Percentiles rank a stretch among this genome's conserved stretches.
Evolutionary conservation across 2,888 invertebrate genomes (phyloP).

Genomic region (Panorpa germanica): DNA sequence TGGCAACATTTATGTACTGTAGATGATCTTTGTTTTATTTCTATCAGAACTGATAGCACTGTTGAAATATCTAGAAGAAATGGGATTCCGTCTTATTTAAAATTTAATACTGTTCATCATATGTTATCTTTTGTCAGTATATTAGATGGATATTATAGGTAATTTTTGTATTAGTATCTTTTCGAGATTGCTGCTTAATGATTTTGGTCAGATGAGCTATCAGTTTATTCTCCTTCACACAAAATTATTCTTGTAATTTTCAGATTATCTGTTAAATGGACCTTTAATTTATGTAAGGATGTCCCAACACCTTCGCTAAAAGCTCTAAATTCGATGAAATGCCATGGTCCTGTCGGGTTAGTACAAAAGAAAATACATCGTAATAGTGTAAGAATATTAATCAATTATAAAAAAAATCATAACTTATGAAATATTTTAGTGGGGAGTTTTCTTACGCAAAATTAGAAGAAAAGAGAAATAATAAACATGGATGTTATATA

Average conservation of each 20-base stretch:
- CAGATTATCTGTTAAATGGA: slow-evolving; percentile 73
- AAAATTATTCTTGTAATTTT: slow-evolving; percentile 9
- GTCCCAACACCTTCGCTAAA: slow-evolving; percentile 62
- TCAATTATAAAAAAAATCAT: slow-evolving; percentile 4
- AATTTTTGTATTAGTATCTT: slow-evolving; percentile 11
- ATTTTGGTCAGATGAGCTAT: slow-evolving; percentile 1
- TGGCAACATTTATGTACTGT: slow-evolving; percentile 59
- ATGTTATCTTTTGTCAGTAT: slow-evolving; percentile 65
- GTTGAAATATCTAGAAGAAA: slow-evolving; percentile 58
- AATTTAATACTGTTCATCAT: slow-evolving; percentile 42
- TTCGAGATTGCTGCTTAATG: no score
- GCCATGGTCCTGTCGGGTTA: slow-evolving; percentile 83
- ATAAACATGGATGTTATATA: slow-evolving; percentile 61
- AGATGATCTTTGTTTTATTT: slow-evolving; percentile 69
- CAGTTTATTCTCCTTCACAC: slow-evolving; percentile 2
- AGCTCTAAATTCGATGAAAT: slow-evolving; percentile 50
- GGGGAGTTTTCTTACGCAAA: slow-evolving; percentile 72
- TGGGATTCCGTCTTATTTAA: slow-evolving; percentile 60
- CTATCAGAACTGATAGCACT: slow-evolving; percentile 48
- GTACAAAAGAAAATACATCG: slow-evolving; percentile 14
- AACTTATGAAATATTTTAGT: slow-evolving; percentile 25
- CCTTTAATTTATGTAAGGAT: slow-evolving; percentile 71
- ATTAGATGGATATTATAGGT: slow-evolving; percentile 72
- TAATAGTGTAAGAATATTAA: slow-evolving; percentile 1
- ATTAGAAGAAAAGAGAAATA: slow-evolving; percentile 56